Percentiles rank a stretch among this genome's conserved stretches.
Conservation (phyloP, 1,140 invertebrate species). For the Catajapyx aquilonaris region DNA sequence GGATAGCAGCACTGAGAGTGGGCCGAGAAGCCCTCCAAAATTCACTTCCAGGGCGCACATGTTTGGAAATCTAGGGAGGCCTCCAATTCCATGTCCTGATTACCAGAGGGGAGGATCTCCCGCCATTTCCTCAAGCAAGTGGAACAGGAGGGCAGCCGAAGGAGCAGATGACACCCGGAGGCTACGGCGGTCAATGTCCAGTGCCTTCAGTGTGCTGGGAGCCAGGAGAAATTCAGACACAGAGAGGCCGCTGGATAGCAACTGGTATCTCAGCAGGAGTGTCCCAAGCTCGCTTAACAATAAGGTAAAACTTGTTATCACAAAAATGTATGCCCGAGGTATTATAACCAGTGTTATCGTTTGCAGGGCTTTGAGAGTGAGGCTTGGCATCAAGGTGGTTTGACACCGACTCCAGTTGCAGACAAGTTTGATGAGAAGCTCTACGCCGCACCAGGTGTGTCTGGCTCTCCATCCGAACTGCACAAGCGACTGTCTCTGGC, state of each 20-base stretch:
- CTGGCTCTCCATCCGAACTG: constrained; percentile 7
- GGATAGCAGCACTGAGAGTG: neutral
- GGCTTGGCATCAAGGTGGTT: too few relatives aligned
- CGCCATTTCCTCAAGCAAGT: too few relatives aligned
- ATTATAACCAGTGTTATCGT: too few relatives aligned
- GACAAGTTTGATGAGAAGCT: neutral
- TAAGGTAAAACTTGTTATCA: too few relatives aligned
- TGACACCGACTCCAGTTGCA: too few relatives aligned
- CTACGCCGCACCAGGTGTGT: constrained; percentile 6
- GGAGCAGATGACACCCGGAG: constrained; percentile 13
- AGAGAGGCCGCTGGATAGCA: constrained; percentile 25
- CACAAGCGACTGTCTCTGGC: constrained; percentile 26
- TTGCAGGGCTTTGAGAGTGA: too few relatives aligned
- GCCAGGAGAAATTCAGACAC: constrained; percentile 5
- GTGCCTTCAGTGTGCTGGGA: constrained; percentile 28
- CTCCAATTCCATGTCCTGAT: too few relatives aligned
- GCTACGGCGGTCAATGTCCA: constrained; percentile 36
- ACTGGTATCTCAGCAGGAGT: constrained; percentile 55
- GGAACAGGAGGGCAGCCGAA: constrained; percentile 9
- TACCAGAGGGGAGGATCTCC: too few relatives aligned
- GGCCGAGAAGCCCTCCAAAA: constrained; percentile 28
- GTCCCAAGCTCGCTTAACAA: constrained; percentile 54
- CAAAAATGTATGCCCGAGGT: too few relatives aligned
- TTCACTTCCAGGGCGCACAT: constrained; percentile 39
- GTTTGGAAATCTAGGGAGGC: too few relatives aligned